Evolutionary conservation across 2,797 vertebrate genomes (phyloP).

Genomic region (Chiloscyllium punctatum): DNA sequence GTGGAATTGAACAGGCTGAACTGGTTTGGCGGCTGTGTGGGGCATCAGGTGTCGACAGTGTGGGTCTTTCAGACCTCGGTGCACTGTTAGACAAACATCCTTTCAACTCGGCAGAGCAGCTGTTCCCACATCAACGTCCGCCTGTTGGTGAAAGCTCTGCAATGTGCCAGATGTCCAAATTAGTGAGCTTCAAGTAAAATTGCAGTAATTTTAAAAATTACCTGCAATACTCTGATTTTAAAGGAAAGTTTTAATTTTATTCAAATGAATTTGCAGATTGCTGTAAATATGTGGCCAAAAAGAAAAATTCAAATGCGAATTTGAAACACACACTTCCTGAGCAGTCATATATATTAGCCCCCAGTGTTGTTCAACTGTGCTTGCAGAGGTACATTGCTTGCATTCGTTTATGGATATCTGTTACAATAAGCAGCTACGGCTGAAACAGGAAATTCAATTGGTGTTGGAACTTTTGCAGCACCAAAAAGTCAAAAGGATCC

Average conservation of each 20-base stretch:
- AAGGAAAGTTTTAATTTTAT: not conserved
- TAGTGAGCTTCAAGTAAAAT: not conserved
- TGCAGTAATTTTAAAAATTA: not conserved
- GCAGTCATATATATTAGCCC: not conserved
- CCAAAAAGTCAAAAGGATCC: not conserved
- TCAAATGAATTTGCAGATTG: not conserved
- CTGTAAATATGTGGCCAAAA: not conserved
- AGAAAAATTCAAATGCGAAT: not conserved
- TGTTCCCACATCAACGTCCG: not conserved
- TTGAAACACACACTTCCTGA: not conserved
- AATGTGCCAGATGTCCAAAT: not conserved
- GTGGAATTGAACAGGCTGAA: conserved; percentile 1
- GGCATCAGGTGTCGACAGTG: conserved; percentile 8
- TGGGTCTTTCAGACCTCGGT: not conserved
- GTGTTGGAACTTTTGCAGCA: not conserved
- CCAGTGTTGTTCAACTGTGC: not conserved
- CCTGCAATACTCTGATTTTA: not conserved
- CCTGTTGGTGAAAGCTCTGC: not conserved
- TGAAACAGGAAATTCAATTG: not conserved
- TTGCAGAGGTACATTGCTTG: not conserved
- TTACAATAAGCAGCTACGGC: not conserved
- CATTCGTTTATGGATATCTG: not conserved
- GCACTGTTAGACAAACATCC: conserved; percentile 13
- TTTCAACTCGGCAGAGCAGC: conserved; percentile 24
- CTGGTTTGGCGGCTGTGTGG: conserved; percentile 21